Percentiles rank a stretch among this genome's conserved stretches.
These are phyloP conservation scores for Phortica variegata DNA, from an alignment of 1,140 invertebrate genomes.

Conservation along the genomic window DNA sequence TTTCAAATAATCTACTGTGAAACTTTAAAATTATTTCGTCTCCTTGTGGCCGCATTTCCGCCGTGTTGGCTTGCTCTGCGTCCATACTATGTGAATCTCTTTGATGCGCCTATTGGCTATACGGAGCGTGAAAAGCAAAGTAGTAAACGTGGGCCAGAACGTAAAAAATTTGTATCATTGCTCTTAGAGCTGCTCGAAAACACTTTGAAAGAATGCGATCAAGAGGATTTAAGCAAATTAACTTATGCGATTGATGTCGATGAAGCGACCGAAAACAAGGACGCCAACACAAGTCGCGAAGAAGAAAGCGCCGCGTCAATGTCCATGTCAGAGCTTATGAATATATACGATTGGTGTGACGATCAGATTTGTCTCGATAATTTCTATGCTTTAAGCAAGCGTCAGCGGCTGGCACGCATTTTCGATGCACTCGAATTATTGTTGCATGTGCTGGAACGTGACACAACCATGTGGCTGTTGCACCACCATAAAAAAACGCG, in stretches of 20 bases:
- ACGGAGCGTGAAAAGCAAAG: no score
- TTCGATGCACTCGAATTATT: slow-evolving; percentile 11
- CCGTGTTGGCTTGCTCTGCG: slow-evolving; percentile 17
- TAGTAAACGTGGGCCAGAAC: no score
- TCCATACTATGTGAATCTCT: slow-evolving; percentile 8
- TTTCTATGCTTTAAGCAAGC: not conserved
- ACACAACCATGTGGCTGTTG: slow-evolving; percentile 20
- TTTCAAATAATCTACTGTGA: not conserved
- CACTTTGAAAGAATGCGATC: not conserved
- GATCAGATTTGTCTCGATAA: no score
- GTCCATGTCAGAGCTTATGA: no score
- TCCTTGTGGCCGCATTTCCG: slow-evolving; percentile 16
- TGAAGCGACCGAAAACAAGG: no score
- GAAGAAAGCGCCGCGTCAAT: no score
- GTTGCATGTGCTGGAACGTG: slow-evolving; percentile 16
- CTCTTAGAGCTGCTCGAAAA: slow-evolving; percentile 3
- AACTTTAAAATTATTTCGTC: slow-evolving; percentile 5
- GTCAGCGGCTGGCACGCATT: slow-evolving; percentile 9
- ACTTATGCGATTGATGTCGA: no score
- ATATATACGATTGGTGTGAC: no score
- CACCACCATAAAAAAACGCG: slow-evolving; percentile 13
- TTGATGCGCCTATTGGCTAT: slow-evolving; percentile 2
- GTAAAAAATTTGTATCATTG: no score
- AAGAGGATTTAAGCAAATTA: no score
- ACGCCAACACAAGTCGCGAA: no score